A percentile compares a stretch with the other conserved stretches of the same genome.
These are phyloP conservation scores for Lethrus apterus DNA, from an alignment of 1,140 invertebrate genomes.

Conservation along the genomic window DNA sequence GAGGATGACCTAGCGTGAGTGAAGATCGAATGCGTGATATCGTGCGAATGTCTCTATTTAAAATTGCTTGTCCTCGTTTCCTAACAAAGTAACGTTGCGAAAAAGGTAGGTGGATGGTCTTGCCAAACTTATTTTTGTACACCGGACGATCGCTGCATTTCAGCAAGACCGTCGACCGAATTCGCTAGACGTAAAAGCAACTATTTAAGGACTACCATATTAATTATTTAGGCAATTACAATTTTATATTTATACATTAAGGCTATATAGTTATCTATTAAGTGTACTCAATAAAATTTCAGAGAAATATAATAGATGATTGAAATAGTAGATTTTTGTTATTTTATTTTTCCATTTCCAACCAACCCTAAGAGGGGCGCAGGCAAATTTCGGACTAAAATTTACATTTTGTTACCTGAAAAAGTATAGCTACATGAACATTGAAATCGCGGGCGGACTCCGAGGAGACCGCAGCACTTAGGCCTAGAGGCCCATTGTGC, in stretches of 20 bases:
- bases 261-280: too few relatives aligned
- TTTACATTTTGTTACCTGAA: too few relatives aligned
- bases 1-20: slow-evolving; percentile 34
- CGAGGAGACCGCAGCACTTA: too few relatives aligned
- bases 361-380: too few relatives aligned
- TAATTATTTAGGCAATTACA: slow-evolving; percentile 16
- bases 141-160: slow-evolving; percentile 1
- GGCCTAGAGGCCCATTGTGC: too few relatives aligned
- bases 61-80: slow-evolving; percentile 37
- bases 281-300: too few relatives aligned
- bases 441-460: too few relatives aligned
- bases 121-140: slow-evolving; percentile 12
- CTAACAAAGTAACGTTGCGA: slow-evolving; percentile 18
- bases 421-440: too few relatives aligned
- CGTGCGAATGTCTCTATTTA: slow-evolving; percentile 26
- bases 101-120: slow-evolving; percentile 13
- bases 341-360: too few relatives aligned
- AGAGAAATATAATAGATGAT: too few relatives aligned
- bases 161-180: not conserved
- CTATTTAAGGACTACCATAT: slow-evolving; percentile 14
- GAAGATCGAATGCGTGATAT: slow-evolving; percentile 16
- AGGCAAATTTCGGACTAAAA: too few relatives aligned
- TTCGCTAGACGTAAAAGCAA: not conserved
- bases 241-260: slow-evolving; percentile 15
- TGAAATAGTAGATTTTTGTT: too few relatives aligned